Conservation (phyloP, 2,113 vertebrate genomes). For the Myodes glareolus region DNA sequence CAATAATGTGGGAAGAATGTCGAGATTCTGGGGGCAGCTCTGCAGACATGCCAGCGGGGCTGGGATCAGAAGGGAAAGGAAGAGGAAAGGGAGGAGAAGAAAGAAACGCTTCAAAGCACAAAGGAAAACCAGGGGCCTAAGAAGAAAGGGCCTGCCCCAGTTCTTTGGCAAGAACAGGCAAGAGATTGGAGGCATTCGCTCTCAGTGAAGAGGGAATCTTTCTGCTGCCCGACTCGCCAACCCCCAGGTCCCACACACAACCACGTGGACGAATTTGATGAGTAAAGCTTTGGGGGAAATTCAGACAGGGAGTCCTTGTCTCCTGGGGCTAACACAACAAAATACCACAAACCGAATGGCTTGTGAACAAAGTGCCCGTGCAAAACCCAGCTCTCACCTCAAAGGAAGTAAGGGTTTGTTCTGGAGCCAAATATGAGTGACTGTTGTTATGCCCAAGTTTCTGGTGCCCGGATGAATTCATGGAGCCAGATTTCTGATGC, state of each 20-base stretch:
- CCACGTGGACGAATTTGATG: background rate
- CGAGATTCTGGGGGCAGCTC: background rate
- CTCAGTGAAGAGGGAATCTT: background rate
- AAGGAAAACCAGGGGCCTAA: background rate
- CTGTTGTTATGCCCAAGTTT: background rate
- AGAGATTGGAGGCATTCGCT: background rate
- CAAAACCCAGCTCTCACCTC: background rate
- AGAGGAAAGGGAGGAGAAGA: no score
- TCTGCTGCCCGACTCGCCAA: background rate
- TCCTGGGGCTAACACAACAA: background rate
- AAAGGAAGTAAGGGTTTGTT: background rate
- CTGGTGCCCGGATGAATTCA: no score
- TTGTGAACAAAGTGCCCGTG: background rate
- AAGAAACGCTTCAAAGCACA: background rate
- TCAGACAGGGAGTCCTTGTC: background rate
- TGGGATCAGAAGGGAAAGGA: background rate
- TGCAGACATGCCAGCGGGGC: background rate
- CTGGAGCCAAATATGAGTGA: background rate
- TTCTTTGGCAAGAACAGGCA: background rate
- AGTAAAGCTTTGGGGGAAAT: background rate
- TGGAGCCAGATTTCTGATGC: no score
- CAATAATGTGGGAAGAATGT: background rate
- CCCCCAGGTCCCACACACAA: background rate
- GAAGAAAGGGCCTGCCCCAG: background rate
- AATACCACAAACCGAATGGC: background rate